Conservation (phyloP, 2,888 invertebrate species). For the Limenitis camilla region DNA sequence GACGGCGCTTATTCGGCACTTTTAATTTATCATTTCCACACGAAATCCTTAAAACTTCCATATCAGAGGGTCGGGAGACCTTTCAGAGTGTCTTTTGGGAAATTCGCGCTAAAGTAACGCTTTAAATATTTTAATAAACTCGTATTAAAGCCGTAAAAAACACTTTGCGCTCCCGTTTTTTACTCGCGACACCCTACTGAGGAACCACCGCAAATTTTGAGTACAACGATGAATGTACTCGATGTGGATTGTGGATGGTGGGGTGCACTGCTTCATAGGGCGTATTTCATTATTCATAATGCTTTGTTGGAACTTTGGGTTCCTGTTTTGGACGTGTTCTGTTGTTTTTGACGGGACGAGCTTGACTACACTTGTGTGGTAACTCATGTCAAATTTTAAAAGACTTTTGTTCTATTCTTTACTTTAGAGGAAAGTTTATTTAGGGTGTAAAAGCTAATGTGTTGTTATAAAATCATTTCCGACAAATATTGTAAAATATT, state of each 20-base stretch:
- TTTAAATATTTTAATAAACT: slow-evolving; percentile 74
- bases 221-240: slow-evolving; percentile 28
- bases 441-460: neutral
- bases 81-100: slow-evolving; percentile 65
- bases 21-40: slow-evolving; percentile 67
- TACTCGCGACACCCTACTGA: slow-evolving; percentile 46
- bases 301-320: slow-evolving; percentile 60
- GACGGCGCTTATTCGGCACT: slow-evolving; percentile 40
- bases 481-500: too few species aligned
- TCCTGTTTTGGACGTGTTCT: slow-evolving; percentile 50
- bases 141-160: slow-evolving; percentile 72
- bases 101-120: slow-evolving; percentile 66
- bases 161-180: slow-evolving; percentile 67
- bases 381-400: slow-evolving; percentile 1
- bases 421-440: neutral
- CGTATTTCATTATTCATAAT: slow-evolving; percentile 71
- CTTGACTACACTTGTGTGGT: slow-evolving; percentile 8
- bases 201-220: slow-evolving; percentile 38
- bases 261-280: slow-evolving; percentile 41
- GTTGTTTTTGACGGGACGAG: slow-evolving; percentile 50
- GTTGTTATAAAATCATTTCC: too few species aligned
- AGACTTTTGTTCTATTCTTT: neutral
- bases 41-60: slow-evolving; percentile 49
- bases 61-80: slow-evolving; percentile 49
- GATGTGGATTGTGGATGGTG: slow-evolving; percentile 4